Base-by-base conservation (phyloP, 2,888 invertebrate genomes). In the Plebejus anna region DNA sequence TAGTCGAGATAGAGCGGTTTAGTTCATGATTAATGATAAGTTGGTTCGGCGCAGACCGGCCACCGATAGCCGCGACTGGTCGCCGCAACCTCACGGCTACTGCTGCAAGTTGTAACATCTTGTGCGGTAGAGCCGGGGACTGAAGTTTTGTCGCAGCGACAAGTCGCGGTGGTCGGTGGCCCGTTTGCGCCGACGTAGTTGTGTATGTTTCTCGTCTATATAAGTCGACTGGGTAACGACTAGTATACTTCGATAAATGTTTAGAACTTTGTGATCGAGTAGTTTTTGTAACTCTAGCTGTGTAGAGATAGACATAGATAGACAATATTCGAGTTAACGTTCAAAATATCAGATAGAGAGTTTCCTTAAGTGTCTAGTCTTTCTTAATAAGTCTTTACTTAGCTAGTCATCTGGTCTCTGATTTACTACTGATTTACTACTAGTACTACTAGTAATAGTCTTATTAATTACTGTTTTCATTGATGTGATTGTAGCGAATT, bases 251-350 rank as follows among this genome's bases (percentile, higher is more conserved):
- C 73, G 51, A 73, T 55, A 84, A 84, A 85, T 85, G 85, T 88
- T 85, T 81, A 88, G 88, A 86, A 84, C 79, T 83, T 82, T 84
- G 87, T 88, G 88, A 88, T 85, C 83, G 86, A 85, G 83, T 90
- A 90, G 89, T 80, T 89, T 89, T 89, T 89, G 84, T 89, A 89
- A 86, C 82, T 82, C 82, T 80, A 80, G 77, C 13, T 36, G 76
- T 76, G 59, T 76, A 72, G 75, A 55, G 16, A 75, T 79, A 80
- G 42, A 73, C 59, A 71, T 79, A 80, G 80, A 80, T 80, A 80
- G 80, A 80, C 80, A 80, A 80, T 80, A 80, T 76, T 80, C 59
- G 78, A 77, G 76, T 76, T 71, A 77, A 77, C 71, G 75, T 78
- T 70, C 78, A 75, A 76, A 78, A 75, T 71, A 78, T 78, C 78